phyloP scores from a whole-genome alignment of 2,113 vertebrate genomes.

The Canis aureus region DNA sequence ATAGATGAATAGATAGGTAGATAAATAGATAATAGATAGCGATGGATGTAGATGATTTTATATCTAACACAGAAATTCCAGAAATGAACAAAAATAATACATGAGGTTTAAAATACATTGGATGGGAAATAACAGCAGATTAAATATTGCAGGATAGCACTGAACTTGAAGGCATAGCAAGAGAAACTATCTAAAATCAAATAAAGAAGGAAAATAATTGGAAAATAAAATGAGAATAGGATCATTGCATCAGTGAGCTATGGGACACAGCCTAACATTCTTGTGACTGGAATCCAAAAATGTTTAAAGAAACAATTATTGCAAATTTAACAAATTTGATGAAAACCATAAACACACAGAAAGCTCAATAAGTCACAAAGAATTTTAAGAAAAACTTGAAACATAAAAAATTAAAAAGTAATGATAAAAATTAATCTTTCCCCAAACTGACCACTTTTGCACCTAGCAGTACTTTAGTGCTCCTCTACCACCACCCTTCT shows the following conservation, averaged over 20 bases:
- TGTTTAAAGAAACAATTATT: conserved; percentile 8
- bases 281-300: background rate
- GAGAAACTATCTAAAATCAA: background rate
- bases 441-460: background rate
- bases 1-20: background rate
- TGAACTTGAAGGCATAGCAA: background rate
- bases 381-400: too few species aligned
- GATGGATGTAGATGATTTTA: background rate
- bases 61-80: background rate
- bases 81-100: background rate
- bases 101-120: background rate
- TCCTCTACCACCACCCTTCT: background rate
- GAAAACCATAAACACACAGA: conserved; percentile 6
- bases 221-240: background rate
- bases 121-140: background rate
- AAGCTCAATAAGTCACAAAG: background rate
- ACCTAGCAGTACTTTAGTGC: background rate
- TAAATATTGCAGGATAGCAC: background rate
- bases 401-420: background rate
- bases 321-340: conserved; percentile 25
- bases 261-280: background rate
- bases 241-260: background rate
- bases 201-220: background rate
- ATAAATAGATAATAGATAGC: background rate
- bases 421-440: background rate